Conservation (phyloP, 2,888 invertebrate genomes). For the Acrocyrtus sp. region DNA sequence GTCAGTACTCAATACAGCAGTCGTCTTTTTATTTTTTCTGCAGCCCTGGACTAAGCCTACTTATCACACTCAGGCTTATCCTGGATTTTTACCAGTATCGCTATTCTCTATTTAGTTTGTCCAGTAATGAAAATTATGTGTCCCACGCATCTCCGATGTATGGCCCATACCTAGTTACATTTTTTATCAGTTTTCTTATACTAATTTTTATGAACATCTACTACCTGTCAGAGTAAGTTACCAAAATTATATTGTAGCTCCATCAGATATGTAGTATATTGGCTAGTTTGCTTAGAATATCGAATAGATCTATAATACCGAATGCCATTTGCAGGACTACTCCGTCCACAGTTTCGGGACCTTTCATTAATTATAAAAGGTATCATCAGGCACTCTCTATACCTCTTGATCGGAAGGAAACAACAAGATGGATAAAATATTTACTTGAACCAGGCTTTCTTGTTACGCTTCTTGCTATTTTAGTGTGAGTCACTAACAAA, state of each 20-base stretch:
- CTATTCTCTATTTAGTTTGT: conserved; percentile 11
- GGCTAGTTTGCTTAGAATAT: too few relatives aligned
- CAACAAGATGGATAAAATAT: too few relatives aligned
- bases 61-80: conserved; percentile 15
- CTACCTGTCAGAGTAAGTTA: conserved; percentile 30
- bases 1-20: too few relatives aligned
- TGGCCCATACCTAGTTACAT: conserved; percentile 16
- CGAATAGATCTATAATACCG: too few relatives aligned
- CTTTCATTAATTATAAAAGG: conserved; percentile 8
- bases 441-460: too few relatives aligned
- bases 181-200: conserved; percentile 21
- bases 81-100: conserved; percentile 22
- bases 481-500: too few relatives aligned
- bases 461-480: too few relatives aligned
- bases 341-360: conserved; percentile 14
- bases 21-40: too few relatives aligned
- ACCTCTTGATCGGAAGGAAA: too few relatives aligned
- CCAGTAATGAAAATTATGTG: conserved; percentile 7
- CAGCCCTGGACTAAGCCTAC: conserved; percentile 24
- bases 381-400: too few relatives aligned
- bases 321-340: conserved; percentile 26
- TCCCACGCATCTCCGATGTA: conserved; percentile 9
- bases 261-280: too few relatives aligned
- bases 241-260: too few relatives aligned
- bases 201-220: conserved; percentile 9